Conservation (phyloP, 2,113 vertebrate genomes). For the Manacus vitellinus region DNA sequence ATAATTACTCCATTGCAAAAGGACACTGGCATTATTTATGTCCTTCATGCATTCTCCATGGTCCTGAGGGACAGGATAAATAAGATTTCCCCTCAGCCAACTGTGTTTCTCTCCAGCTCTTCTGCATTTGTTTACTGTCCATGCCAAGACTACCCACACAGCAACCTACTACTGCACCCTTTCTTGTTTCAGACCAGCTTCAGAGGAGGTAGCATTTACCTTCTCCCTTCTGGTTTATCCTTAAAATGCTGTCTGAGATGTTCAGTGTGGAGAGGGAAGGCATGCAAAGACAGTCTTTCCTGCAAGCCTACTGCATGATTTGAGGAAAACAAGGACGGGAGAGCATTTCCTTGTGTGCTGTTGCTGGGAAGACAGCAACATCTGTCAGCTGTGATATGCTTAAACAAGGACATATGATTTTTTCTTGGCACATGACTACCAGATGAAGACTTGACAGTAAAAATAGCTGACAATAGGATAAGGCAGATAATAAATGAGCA, state of each 20-base stretch:
- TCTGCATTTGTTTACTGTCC: neutral
- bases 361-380: neutral
- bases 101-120: rapidly evolving
- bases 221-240: neutral
- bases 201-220: neutral
- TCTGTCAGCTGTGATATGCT: neutral
- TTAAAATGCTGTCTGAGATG: neutral
- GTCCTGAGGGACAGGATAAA: neutral
- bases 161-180: neutral
- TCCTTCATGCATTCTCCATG: rapidly evolving
- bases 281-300: neutral
- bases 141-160: rapidly evolving
- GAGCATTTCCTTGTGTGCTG: neutral
- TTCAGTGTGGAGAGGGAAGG: neutral
- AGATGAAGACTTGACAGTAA: neutral
- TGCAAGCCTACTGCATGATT: neutral
- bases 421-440: neutral
- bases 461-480: neutral
- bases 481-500: neutral
- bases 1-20: neutral
- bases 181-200: neutral
- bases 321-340: neutral
- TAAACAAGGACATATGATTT: neutral
- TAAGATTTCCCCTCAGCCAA: neutral
- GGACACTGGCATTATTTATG: neutral